Conservation (phyloP, 2,113 vertebrate species). For the Xyrauchen texanus region DNA sequence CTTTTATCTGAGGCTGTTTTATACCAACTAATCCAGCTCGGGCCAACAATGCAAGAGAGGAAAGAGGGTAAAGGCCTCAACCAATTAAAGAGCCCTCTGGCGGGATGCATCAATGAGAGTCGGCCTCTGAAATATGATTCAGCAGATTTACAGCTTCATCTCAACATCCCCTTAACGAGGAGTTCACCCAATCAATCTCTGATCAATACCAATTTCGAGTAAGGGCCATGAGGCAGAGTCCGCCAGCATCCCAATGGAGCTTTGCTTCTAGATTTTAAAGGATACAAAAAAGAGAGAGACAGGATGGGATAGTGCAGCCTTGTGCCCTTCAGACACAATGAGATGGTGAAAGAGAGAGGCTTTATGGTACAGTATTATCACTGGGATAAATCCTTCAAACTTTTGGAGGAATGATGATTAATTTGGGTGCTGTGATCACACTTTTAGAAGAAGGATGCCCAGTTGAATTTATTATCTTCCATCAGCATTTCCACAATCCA, state of each 20-base stretch:
- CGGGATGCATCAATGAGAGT: slow-evolving; percentile 28
- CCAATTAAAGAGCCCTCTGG: slow-evolving; percentile 61
- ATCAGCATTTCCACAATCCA: slow-evolving; percentile 16
- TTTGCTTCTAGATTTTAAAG: slow-evolving; percentile 42
- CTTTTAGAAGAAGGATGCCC: not conserved
- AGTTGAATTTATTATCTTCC: not conserved
- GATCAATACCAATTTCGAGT: slow-evolving; percentile 69
- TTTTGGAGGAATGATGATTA: not conserved
- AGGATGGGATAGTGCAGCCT: slow-evolving; percentile 22
- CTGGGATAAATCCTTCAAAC: not conserved
- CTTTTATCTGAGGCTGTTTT: not conserved
- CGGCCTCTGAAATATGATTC: slow-evolving; percentile 59
- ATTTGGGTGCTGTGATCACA: not conserved
- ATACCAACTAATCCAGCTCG: not conserved
- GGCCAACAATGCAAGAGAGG: not conserved
- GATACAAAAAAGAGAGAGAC: slow-evolving; percentile 21
- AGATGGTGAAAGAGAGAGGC: slow-evolving; percentile 16
- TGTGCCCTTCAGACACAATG: slow-evolving; percentile 14
- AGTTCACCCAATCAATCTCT: slow-evolving; percentile 67
- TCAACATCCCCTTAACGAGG: slow-evolving; percentile 68
- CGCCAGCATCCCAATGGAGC: slow-evolving; percentile 30
- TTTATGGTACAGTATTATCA: slow-evolving; percentile 16
- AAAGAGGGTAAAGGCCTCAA: not conserved
- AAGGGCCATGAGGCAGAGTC: slow-evolving; percentile 16
- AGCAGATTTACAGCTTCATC: slow-evolving; percentile 70